Evolutionary conservation across 2,113 vertebrate genomes (phyloP).

Genomic region (Platysteira castanea): DNA sequence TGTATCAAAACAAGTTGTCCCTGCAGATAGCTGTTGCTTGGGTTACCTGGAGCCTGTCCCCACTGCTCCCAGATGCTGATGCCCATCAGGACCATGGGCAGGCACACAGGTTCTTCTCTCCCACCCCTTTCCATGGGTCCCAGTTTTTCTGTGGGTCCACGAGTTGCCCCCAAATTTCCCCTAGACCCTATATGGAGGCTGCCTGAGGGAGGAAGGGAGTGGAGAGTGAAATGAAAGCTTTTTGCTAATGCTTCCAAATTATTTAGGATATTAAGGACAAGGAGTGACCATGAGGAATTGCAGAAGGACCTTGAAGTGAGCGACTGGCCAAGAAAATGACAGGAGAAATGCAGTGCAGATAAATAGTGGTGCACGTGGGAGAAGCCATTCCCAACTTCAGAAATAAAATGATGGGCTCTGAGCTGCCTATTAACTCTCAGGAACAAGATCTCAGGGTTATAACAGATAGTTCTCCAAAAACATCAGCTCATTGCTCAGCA

Average conservation of each 20-base stretch:
- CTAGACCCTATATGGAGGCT: rapidly evolving
- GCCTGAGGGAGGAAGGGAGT: not conserved
- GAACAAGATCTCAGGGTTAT: slow-evolving; percentile 14
- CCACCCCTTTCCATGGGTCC: not conserved
- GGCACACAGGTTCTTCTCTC: not conserved
- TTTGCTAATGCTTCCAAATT: not conserved
- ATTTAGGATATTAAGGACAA: not conserved
- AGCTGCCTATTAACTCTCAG: slow-evolving; percentile 26
- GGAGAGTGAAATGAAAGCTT: not conserved
- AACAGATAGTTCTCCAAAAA: not conserved
- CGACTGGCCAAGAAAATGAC: slow-evolving; percentile 22
- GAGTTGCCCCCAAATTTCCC: not conserved
- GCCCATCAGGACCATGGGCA: not conserved
- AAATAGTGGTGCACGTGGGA: not conserved
- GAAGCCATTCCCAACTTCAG: slow-evolving; percentile 7
- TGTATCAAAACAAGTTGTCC: not conserved
- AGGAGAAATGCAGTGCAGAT: not conserved
- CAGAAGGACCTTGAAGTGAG: not conserved
- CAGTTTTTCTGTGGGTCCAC: not conserved
- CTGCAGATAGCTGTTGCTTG: not conserved
- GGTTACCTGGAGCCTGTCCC: not conserved
- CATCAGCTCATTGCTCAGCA: slow-evolving; percentile 47
- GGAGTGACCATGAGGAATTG: not conserved
- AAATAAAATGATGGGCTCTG: slow-evolving; percentile 20
- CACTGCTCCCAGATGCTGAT: not conserved